A percentile compares a stretch with the other conserved stretches of the same genome.
phyloP scores from a whole-genome alignment of 2,888 invertebrate species.

The Dynastes maya region DNA sequence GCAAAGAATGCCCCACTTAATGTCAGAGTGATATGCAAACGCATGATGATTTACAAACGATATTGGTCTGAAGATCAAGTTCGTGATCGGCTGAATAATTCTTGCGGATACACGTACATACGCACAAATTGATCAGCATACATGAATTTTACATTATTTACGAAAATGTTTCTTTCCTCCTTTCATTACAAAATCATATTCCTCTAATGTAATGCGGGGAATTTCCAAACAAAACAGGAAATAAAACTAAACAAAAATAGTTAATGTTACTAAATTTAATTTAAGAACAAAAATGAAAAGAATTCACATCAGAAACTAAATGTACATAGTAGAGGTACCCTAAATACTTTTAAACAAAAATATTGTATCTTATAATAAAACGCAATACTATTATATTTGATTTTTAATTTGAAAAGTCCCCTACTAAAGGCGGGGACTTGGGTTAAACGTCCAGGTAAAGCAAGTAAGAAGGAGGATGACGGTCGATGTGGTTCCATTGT shows the following conservation, averaged over 20 bases:
- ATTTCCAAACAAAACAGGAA: not conserved
- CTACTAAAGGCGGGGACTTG: no score
- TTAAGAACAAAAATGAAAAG: no score
- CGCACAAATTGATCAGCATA: constrained; percentile 43
- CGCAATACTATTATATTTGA: no score
- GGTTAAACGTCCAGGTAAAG: no score
- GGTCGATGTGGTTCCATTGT: no score
- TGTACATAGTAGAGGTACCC: no score
- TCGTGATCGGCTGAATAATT: constrained; percentile 36
- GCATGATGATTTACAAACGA: constrained; percentile 33
- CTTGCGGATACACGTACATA: constrained; percentile 20
- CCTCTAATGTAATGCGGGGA: constrained; percentile 4
- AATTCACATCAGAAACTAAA: no score
- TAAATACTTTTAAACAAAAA: no score
- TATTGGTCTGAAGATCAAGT: constrained; percentile 43
- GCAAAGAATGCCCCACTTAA: constrained; percentile 12
- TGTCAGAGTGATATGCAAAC: constrained; percentile 20
- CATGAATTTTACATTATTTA: constrained; percentile 36
- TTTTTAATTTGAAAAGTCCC: no score
- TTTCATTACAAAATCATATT: constrained; percentile 30
- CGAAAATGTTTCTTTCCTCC: constrained; percentile 14
- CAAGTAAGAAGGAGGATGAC: no score
- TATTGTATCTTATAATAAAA: no score
- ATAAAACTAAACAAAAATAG: not conserved
- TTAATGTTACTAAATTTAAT: not conserved